phyloP scores from a whole-genome alignment of 2,888 invertebrate species.

The Epiblema foenella region DNA sequence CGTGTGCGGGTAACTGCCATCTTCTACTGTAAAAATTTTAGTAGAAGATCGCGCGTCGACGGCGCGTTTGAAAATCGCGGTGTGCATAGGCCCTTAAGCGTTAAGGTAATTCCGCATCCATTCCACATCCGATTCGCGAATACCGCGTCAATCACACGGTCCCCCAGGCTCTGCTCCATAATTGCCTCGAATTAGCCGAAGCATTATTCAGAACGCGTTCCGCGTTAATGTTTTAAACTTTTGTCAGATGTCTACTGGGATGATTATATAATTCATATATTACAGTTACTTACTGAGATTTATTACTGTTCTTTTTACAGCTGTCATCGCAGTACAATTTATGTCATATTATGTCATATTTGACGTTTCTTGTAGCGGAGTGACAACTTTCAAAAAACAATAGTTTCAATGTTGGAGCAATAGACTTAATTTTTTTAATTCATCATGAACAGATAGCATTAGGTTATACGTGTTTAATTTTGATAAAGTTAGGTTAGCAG shows the following conservation, averaged over 20 bases:
- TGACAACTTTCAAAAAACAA: background rate
- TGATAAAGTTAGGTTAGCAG: background rate
- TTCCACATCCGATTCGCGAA: conserved; percentile 41
- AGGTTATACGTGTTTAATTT: background rate
- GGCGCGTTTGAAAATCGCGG: no score
- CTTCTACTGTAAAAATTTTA: no score
- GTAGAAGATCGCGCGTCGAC: no score
- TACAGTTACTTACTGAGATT: no score
- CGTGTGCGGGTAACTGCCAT: no score
- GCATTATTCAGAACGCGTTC: conserved; percentile 31
- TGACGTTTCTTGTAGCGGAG: no score
- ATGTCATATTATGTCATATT: no score
- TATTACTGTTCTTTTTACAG: no score
- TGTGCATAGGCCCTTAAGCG: background rate
- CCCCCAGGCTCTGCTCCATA: conserved; percentile 39
- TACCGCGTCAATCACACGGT: conserved; percentile 43
- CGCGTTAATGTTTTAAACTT: conserved; percentile 36
- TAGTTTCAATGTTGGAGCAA: background rate
- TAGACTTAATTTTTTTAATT: background rate
- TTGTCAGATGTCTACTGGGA: conserved; percentile 15
- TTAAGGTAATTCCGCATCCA: conserved; percentile 39
- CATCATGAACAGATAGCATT: background rate
- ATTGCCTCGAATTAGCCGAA: conserved; percentile 43
- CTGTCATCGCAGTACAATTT: no score
- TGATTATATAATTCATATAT: conserved; percentile 30